Evolutionary conservation across 2,113 vertebrate genomes (phyloP), one percentile per base, ranked within the genome.

Genomic region (Lophius piscatorius): DNA sequence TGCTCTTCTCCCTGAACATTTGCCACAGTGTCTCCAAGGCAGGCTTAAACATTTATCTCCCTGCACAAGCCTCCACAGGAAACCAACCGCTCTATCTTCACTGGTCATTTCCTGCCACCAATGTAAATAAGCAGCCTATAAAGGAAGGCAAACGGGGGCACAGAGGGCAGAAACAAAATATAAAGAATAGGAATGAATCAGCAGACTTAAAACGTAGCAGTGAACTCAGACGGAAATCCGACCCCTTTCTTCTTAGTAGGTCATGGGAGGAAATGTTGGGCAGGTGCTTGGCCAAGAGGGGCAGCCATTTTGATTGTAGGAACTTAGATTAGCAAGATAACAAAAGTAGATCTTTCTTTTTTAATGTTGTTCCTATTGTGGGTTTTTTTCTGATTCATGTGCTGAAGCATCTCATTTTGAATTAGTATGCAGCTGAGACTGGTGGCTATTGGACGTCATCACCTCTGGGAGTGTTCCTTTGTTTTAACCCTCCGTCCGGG

Each of bases 91-190:
- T 79, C 82, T 81, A 77, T 88, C 70, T 83, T 69, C 34, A 23
- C 59, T 51, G 72, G 75, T 84, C 70, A 74, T 80, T 80, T 90
- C 87, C 87, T 79, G 79, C 75, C 76, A 82, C 70, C 62, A 63
- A 63, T 82, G 83, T 82, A 81, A 87, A 86, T 73, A 82, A 74
- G 70, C 69, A 54, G 77, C 65, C 39, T 57, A 63, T 63, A 13
- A 76, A 80, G 81, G 84, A 87, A 86, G 70, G 80, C 78, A 74
- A 4, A 28, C 3, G 38, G 73, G 75, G 60, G 51, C 56, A 70
- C 31, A 8, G 41, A 62, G 38, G 68, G 50, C 28, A 66, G 44
- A 54, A 34, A 42, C 28, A 31, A 20, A 61, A 46, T 46, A 18
- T 52, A 51, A 16, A 67, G 61, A 67, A 44, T 56, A 63, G 54